Conservation (phyloP, 2,113 vertebrate genomes). For the Ceyx melanurus region DNA sequence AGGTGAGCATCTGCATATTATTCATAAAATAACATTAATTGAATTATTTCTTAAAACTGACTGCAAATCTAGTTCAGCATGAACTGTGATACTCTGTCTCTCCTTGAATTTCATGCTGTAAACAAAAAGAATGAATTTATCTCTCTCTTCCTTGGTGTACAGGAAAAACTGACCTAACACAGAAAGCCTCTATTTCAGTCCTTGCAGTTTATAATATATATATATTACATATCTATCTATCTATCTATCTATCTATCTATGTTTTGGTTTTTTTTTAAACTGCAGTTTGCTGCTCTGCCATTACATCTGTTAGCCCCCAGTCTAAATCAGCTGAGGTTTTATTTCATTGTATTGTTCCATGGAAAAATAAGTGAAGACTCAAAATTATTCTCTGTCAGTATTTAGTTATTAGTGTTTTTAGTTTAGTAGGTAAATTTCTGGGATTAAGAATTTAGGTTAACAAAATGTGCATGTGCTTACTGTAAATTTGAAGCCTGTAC, state of each 20-base stretch:
- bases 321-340: background rate
- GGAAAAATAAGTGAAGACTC: background rate
- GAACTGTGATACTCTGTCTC: background rate
- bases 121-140: background rate
- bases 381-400: background rate
- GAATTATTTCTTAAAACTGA: background rate
- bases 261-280: background rate
- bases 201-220: background rate
- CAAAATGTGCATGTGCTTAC: background rate
- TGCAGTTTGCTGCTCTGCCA: background rate
- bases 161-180: background rate
- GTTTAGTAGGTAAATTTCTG: background rate
- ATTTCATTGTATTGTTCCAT: background rate
- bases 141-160: background rate
- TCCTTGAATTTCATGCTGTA: background rate
- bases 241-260: too few species aligned
- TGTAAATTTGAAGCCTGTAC: background rate
- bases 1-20: slow-evolving; percentile 72
- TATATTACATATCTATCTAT: too few species aligned
- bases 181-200: background rate
- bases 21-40: background rate
- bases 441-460: background rate
- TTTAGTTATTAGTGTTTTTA: background rate
- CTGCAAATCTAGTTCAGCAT: background rate
- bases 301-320: background rate